Conservation (phyloP, 2,113 vertebrate species). For the Hypomesus transpacificus region DNA sequence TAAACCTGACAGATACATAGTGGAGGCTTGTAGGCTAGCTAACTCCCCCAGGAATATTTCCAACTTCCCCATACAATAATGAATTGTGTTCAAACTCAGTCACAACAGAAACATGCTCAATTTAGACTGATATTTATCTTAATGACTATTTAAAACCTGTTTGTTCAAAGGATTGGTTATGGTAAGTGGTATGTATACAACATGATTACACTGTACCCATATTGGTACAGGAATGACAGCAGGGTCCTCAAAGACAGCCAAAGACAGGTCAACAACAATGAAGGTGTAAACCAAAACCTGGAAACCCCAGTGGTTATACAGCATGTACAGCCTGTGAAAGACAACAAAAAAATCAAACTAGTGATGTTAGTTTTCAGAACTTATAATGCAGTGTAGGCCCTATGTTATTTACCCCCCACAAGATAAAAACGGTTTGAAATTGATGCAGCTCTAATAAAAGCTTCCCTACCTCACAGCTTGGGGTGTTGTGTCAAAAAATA, state of each 20-base stretch:
- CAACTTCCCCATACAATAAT: too few species aligned
- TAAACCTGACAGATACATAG: too few species aligned
- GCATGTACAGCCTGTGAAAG: conserved; percentile 77
- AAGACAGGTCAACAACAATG: conserved; percentile 79
- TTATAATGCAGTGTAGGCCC: too few species aligned
- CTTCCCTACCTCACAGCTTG: conserved; percentile 78
- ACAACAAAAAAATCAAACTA: conserved; percentile 6
- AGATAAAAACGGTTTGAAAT: not conserved
- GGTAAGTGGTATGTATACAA: too few species aligned
- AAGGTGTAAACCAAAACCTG: conserved; percentile 78
- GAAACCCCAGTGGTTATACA: conserved; percentile 86
- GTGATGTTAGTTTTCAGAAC: not conserved
- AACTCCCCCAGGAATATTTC: too few species aligned
- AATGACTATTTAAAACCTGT: too few species aligned
- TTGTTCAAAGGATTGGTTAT: too few species aligned
- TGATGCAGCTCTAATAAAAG: too few species aligned
- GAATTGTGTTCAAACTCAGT: too few species aligned
- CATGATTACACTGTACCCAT: conserved; percentile 69
- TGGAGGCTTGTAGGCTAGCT: too few species aligned
- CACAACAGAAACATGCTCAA: too few species aligned
- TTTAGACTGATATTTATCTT: too few species aligned
- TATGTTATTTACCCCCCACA: not conserved
- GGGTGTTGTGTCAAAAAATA: conserved; percentile 82
- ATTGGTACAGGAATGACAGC: conserved; percentile 76
- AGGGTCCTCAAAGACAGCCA: conserved; percentile 87